Evolutionary conservation across 92 coral and sea anemone species (phyloP).

Genomic region (Blastomussa wellsi): DNA sequence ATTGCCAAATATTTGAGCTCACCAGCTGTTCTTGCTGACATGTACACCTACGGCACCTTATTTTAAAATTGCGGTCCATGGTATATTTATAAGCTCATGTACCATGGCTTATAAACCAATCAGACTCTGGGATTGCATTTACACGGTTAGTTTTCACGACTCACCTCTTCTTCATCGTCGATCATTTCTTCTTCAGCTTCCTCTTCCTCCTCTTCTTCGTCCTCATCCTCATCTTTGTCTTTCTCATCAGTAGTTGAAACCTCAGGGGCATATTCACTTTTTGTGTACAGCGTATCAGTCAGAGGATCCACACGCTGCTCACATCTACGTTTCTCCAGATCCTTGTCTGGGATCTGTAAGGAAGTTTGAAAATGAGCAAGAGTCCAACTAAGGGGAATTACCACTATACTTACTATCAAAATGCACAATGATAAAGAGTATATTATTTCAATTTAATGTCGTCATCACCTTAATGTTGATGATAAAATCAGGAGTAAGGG

Average conservation of each 20-base stretch:
- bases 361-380: neutral
- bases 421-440: neutral
- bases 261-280: conserved; percentile 78
- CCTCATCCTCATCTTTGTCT: conserved; percentile 64
- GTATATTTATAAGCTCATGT: no score
- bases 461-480: conserved; percentile 84
- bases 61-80: no score
- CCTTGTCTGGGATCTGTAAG: conserved; percentile 87
- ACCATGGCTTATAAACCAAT: no score
- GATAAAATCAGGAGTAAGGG: conserved; percentile 88
- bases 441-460: neutral
- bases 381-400: neutral
- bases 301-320: conserved; percentile 91
- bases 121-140: no score
- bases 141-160: no score
- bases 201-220: conserved; percentile 74
- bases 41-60: no score
- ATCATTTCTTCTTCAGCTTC: conserved; percentile 69
- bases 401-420: neutral
- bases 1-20: no score
- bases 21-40: no score
- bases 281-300: conserved; percentile 84
- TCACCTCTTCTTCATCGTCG: conserved; percentile 80
- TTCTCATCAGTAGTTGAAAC: conserved; percentile 17
- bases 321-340: conserved; percentile 83